Conservation (phyloP, 2,888 invertebrate species). For the Drosophila mercatorum region DNA sequence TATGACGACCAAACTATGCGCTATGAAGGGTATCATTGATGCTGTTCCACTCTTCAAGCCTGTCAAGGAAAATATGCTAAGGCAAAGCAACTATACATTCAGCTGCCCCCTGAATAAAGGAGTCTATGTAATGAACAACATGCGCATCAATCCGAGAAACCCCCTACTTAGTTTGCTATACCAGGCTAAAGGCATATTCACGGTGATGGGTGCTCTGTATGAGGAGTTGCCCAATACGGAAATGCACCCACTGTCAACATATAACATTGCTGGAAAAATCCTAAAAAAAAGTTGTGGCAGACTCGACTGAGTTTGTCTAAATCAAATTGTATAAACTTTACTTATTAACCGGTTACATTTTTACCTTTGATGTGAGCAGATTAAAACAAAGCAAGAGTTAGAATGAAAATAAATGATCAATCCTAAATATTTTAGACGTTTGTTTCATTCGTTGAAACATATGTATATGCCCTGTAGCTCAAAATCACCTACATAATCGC, state of each 20-base stretch:
- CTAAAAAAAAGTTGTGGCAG: constrained; percentile 53
- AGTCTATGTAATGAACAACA: constrained; percentile 66
- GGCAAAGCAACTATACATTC: constrained; percentile 67
- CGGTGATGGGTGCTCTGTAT: constrained; percentile 56
- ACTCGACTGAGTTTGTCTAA: constrained; percentile 33
- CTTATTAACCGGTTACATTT: background rate
- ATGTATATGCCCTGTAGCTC: background rate
- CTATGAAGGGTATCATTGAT: constrained; percentile 53
- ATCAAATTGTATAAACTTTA: background rate
- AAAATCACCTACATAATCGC: background rate
- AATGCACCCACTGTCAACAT: constrained; percentile 48
- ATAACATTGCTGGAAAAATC: constrained; percentile 57
- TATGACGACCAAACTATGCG: constrained; percentile 65
- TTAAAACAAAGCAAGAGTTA: background rate
- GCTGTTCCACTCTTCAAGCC: constrained; percentile 70
- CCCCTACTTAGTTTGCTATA: constrained; percentile 57
- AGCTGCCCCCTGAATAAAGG: constrained; percentile 67
- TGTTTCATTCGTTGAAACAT: background rate
- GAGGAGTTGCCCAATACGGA: constrained; percentile 51
- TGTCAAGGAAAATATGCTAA: constrained; percentile 56
- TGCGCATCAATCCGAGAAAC: constrained; percentile 63
- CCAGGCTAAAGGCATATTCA: constrained; percentile 51
- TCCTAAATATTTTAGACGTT: background rate
- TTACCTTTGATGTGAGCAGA: background rate
- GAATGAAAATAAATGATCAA: too few species aligned